Percentiles rank a stretch among this genome's conserved stretches.
Conservation (phyloP, 2,113 vertebrate species). For the Pogonocichla stellata region DNA sequence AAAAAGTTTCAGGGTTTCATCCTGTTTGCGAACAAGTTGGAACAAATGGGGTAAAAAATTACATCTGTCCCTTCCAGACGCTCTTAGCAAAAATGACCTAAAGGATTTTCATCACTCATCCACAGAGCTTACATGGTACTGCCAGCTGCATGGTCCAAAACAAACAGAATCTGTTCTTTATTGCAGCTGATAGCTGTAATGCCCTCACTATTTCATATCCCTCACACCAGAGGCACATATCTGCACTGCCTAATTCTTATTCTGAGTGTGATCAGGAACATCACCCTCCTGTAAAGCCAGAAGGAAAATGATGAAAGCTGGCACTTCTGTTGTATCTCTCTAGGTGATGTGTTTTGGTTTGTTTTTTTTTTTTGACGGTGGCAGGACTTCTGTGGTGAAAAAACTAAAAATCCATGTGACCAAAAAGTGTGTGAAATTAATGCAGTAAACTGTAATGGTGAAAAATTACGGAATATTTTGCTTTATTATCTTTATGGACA, state of each 20-base stretch:
- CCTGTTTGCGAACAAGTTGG: background rate
- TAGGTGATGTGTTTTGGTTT: background rate
- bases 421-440: background rate
- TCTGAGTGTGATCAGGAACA: background rate
- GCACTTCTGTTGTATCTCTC: background rate
- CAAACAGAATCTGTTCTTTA: background rate
- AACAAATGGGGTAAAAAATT: background rate
- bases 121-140: background rate
- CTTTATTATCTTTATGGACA: background rate
- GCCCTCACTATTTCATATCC: background rate
- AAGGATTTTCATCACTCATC: background rate
- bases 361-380: background rate
- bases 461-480: background rate
- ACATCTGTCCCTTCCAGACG: background rate
- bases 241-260: background rate
- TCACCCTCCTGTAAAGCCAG: background rate
- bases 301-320: background rate
- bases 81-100: background rate
- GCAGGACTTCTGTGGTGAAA: accelerated
- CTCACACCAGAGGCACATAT: background rate
- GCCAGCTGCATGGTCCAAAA: background rate
- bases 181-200: conserved; percentile 5
- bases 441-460: background rate
- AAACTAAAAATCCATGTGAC: background rate
- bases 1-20: background rate